phyloP scores from a whole-genome alignment of 2,888 invertebrate genomes.

The Anthophora plumipes region DNA sequence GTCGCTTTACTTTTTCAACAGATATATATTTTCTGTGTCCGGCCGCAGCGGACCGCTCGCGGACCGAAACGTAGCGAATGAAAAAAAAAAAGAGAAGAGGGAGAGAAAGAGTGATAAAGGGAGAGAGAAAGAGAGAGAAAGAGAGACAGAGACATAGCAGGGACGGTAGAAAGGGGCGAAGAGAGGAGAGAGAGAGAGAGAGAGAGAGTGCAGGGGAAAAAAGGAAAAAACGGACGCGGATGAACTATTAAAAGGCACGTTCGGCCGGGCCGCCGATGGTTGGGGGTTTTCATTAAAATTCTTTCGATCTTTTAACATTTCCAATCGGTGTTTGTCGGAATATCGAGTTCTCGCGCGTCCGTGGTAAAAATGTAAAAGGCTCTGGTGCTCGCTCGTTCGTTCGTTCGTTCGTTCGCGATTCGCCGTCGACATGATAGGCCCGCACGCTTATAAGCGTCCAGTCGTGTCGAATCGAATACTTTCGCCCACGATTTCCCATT shows the following conservation, averaged over 20 bases:
- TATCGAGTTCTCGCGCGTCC: slow-evolving; percentile 72
- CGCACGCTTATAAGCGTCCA: slow-evolving; percentile 43
- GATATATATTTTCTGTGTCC: slow-evolving; percentile 75
- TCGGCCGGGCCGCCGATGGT: slow-evolving; percentile 65
- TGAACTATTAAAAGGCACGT: slow-evolving; percentile 79
- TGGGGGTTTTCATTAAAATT: slow-evolving; percentile 84
- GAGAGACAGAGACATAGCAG: slow-evolving; percentile 6
- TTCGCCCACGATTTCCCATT: slow-evolving; percentile 46
- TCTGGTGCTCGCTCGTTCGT: slow-evolving; percentile 2
- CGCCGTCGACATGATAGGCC: slow-evolving; percentile 26
- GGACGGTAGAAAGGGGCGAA: neutral
- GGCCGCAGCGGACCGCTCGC: slow-evolving; percentile 68
- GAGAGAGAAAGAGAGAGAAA: slow-evolving; percentile 1
- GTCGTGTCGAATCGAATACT: slow-evolving; percentile 48
- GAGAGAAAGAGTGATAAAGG: slow-evolving; percentile 7
- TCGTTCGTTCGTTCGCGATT: slow-evolving; percentile 34
- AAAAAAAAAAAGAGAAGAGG: slow-evolving; percentile 71
- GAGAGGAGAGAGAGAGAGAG: slow-evolving; percentile 1
- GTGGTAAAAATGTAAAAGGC: slow-evolving; percentile 71
- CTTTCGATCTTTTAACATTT: slow-evolving; percentile 84
- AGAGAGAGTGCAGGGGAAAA: slow-evolving; percentile 23
- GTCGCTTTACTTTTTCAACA: slow-evolving; percentile 74
- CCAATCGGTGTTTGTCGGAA: slow-evolving; percentile 76
- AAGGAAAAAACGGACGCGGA: slow-evolving; percentile 66
- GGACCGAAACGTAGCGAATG: slow-evolving; percentile 72